Evolutionary conservation across 1,140 invertebrate species (phyloP), one percentile per base, ranked within the genome.

Genomic region (Camponotus floridanus): DNA sequence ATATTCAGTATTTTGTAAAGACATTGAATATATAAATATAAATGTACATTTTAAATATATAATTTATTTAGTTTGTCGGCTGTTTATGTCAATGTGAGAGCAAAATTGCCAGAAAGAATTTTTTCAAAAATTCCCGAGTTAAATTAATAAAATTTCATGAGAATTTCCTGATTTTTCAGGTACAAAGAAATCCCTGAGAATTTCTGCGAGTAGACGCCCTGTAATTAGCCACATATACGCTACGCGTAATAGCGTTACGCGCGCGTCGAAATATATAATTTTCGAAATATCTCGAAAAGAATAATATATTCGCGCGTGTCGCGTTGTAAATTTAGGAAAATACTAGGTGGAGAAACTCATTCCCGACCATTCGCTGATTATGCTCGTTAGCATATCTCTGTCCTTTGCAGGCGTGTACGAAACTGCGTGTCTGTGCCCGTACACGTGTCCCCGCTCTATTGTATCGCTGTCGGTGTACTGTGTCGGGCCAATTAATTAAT

Each of bases 401-500:
- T 88, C 76, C 88, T 90, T 67, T 15, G 76, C 57, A 65, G 86
- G 76, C 70, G 85, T 81, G 80, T 86, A 68, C 76, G 68, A 18
- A 73, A 13, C 9, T 57, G 64, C 78, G 51, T 59, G 81, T 70
- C 48, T 51, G 15, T 51, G 48, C 48, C 48, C 15, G 68, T 85
- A 62, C 62, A 73, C 65, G 26, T 21, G 39, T 73, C 31, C 48
- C 65, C 15, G 15, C 48, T 51, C n/a, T 11, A 45, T 45, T 45
- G 42, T 45, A 45, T 45, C 42, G 9, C 74, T 80, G 88, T 90
- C 87, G 78, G 42, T 76, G 51, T 9, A 45, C 81, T 84, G 64
- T 86, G 86, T 90, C 91, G 85, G 80, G 91, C 88, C 92, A 92
- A 94, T 94, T 94, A 93, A 94, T 94, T 92, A 93, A 94, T 94